phyloP scores from a whole-genome alignment of 2,797 vertebrate genomes.

The Malacoraja senta region DNA sequence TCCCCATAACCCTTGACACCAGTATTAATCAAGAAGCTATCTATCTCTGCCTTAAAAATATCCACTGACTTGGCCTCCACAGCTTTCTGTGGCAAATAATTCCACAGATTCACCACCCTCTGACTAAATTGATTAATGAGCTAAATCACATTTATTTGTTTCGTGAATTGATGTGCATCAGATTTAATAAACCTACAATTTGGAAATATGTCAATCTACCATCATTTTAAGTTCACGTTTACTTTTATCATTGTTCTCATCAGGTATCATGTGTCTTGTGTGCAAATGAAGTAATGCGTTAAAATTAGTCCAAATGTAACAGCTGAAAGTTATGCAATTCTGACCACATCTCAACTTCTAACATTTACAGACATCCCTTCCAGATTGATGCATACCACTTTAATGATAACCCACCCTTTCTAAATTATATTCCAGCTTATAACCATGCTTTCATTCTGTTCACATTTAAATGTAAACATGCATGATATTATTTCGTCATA shows the following conservation, averaged over 20 bases:
- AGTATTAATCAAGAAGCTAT: too few relatives aligned
- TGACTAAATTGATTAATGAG: too few relatives aligned
- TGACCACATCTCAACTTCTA: neutral
- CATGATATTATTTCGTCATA: neutral
- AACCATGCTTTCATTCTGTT: neutral
- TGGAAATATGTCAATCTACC: neutral
- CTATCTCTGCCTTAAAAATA: too few relatives aligned
- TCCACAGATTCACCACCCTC: too few relatives aligned
- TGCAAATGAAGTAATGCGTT: neutral
- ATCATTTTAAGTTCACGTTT: neutral
- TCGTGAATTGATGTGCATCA: neutral
- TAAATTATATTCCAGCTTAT: neutral
- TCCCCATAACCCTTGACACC: too few relatives aligned
- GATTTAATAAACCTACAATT: neutral
- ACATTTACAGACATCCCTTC: neutral
- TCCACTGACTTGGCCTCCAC: too few relatives aligned
- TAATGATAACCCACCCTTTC: neutral
- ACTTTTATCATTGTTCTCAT: neutral
- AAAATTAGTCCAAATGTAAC: neutral
- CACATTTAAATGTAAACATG: neutral
- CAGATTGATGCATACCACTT: neutral
- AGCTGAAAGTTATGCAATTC: neutral
- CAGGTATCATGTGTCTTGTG: neutral
- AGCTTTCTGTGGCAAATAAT: too few relatives aligned
- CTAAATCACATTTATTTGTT: too few relatives aligned